Evolutionary conservation across 2,113 vertebrate genomes (phyloP).

Genomic region (Ahaetulla prasina): DNA sequence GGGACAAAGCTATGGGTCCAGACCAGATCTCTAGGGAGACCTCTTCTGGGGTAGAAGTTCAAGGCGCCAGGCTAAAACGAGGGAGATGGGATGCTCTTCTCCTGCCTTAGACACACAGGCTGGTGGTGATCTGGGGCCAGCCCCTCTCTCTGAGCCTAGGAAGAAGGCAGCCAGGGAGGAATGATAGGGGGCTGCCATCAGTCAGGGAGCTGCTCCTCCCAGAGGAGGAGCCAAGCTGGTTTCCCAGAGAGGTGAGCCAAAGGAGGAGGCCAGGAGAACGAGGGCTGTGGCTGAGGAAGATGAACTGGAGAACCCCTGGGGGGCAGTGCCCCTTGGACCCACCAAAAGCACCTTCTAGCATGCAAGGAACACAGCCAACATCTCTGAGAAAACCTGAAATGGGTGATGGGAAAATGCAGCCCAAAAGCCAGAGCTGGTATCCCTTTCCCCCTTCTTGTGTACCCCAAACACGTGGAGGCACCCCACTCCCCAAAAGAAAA

Average conservation of each 20-base stretch:
- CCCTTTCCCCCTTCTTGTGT: neutral
- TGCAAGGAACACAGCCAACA: neutral
- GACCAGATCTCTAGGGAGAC: neutral
- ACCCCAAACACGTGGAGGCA: neutral
- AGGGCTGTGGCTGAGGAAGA: neutral
- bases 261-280: neutral
- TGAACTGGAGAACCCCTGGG: neutral
- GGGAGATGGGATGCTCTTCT: neutral
- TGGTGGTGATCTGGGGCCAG: neutral
- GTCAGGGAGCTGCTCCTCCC: neutral
- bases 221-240: neutral
- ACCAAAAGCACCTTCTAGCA: neutral
- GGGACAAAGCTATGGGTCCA: neutral
- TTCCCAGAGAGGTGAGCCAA: neutral
- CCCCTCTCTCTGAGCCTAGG: neutral
- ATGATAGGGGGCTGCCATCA: neutral
- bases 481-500: neutral
- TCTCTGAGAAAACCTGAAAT: neutral
- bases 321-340: neutral
- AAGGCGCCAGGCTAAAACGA: neutral
- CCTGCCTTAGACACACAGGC: neutral
- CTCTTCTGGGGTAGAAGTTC: neutral
- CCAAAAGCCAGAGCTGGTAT: neutral
- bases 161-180: neutral
- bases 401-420: neutral